These are phyloP conservation scores for Hipparchia sbordonii DNA, from an alignment of 2,888 invertebrate species.

Conservation along the genomic window DNA sequence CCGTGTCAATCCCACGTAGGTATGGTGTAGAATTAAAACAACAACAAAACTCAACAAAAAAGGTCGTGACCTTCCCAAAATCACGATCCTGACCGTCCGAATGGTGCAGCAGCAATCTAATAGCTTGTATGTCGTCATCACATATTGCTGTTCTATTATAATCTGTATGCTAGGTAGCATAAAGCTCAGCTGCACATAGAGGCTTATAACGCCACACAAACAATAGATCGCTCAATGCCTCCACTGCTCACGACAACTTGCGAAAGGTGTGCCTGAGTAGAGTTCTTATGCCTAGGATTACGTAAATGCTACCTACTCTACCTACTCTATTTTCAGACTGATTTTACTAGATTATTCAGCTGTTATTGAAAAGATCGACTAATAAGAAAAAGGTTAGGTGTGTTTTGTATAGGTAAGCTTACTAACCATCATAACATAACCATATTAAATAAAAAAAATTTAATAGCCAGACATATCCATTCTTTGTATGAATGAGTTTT, in stretches of 20 bases:
- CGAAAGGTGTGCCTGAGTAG: conserved; percentile 58
- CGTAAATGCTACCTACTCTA: background rate
- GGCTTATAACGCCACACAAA: conserved; percentile 40
- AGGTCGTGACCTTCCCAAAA: conserved; percentile 59
- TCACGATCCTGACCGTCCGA: conserved; percentile 58
- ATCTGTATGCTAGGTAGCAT: conserved; percentile 15
- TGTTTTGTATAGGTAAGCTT: background rate
- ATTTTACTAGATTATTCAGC: background rate
- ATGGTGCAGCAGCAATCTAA: conserved; percentile 21
- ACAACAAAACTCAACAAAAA: conserved; percentile 25
- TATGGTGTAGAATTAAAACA: background rate
- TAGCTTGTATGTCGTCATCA: conserved; percentile 19
- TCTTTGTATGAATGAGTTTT: too few species aligned
- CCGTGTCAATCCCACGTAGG: too few species aligned
- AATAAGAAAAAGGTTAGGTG: background rate
- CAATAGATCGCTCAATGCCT: conserved; percentile 75
- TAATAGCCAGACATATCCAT: too few species aligned
- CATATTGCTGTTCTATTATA: conserved; percentile 13
- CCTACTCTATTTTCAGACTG: background rate
- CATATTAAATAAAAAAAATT: too few species aligned
- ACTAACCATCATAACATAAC: too few species aligned
- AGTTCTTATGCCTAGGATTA: conserved; percentile 15
- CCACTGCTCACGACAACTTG: conserved; percentile 71
- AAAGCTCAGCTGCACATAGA: conserved; percentile 22
- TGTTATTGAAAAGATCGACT: background rate